These are phyloP conservation scores for Poicephalus meyeri DNA, from an alignment of 2,113 vertebrate species.

Conservation along the genomic window DNA sequence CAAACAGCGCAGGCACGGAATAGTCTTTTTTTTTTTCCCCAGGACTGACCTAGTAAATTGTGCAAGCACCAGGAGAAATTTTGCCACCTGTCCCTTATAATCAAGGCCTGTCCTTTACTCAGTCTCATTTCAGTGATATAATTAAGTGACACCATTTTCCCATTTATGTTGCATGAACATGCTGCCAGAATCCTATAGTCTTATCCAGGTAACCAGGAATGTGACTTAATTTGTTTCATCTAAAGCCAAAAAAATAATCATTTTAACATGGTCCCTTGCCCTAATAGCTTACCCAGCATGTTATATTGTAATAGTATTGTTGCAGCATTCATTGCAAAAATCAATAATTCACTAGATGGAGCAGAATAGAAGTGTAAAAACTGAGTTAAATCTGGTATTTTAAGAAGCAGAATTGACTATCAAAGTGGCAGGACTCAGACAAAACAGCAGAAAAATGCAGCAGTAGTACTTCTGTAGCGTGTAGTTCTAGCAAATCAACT, in stretches of 20 bases:
- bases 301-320: not conserved
- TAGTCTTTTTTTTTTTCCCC: constrained; percentile 30
- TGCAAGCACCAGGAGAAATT: constrained; percentile 44
- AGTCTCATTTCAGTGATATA: constrained; percentile 11
- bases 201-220: constrained; percentile 12
- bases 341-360: constrained; percentile 73
- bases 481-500: not conserved
- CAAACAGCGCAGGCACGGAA: not conserved
- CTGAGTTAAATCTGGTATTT: not conserved
- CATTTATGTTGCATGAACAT: not conserved
- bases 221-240: constrained; percentile 40
- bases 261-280: constrained; percentile 10
- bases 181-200: constrained; percentile 51
- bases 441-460: not conserved
- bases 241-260: constrained; percentile 40
- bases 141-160: constrained; percentile 25
- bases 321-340: constrained; percentile 42
- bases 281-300: constrained; percentile 20
- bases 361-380: constrained; percentile 64
- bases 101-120: constrained; percentile 21
- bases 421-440: not conserved
- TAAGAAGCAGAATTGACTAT: constrained; percentile 3
- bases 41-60: constrained; percentile 45
- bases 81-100: constrained; percentile 56
- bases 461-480: not conserved